Evolutionary conservation across 2,888 invertebrate species (phyloP).

Genomic region (Ophion obscuratus): DNA sequence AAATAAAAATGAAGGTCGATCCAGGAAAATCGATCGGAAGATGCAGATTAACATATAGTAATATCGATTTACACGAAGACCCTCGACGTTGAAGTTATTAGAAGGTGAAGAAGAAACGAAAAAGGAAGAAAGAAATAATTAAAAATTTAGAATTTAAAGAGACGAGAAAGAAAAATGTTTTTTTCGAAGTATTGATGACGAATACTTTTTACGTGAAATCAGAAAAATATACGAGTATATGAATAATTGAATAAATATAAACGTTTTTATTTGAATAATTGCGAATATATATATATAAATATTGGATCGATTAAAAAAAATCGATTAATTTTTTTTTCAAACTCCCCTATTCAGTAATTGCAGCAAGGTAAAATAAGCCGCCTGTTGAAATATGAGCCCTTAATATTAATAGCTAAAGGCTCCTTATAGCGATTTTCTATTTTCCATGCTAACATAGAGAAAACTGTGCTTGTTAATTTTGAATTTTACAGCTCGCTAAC

Average conservation of each 20-base stretch:
- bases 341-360: no score
- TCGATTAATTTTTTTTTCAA: no score
- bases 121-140: constrained; percentile 22
- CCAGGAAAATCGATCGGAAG: constrained; percentile 57
- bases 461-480: no score
- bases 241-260: constrained; percentile 18
- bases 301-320: background rate
- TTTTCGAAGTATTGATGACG: constrained; percentile 51
- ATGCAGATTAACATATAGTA: constrained; percentile 38
- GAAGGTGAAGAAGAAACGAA: constrained; percentile 37
- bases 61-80: constrained; percentile 60
- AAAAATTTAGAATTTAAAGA: constrained; percentile 33
- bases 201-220: constrained; percentile 60
- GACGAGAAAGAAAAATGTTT: constrained; percentile 21
- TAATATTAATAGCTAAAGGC: no score
- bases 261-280: background rate
- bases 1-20: constrained; percentile 54
- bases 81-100: constrained; percentile 56
- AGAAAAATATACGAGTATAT: constrained; percentile 27
- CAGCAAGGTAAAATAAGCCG: no score
- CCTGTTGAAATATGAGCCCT: no score
- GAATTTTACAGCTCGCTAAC: no score
- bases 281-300: background rate
- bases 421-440: no score
- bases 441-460: no score